Percentiles rank a stretch among this genome's conserved stretches.
Evolutionary conservation across 2,113 vertebrate genomes (phyloP).

Genomic region (Anarhynchus alexandrinus): DNA sequence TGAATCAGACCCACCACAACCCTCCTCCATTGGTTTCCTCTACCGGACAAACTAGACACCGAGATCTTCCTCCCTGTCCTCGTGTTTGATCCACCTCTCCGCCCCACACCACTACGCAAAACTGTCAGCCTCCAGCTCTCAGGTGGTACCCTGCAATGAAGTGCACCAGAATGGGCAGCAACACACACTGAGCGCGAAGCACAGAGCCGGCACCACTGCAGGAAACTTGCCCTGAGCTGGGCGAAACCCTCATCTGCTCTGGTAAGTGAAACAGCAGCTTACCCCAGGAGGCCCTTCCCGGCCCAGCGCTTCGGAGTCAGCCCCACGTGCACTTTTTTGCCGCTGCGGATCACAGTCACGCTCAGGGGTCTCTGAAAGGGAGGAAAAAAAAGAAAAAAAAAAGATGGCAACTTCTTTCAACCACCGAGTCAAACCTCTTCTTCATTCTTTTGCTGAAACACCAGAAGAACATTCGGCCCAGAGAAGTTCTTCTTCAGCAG

Average conservation of each 20-base stretch:
- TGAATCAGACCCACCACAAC: not conserved
- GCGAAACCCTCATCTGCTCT: not conserved
- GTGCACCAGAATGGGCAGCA: not conserved
- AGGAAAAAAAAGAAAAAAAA: not conserved
- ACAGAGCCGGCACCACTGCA: not conserved
- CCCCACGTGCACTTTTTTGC: constrained; percentile 79
- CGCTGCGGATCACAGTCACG: constrained; percentile 81
- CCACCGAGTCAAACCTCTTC: not conserved
- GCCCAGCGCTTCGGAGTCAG: constrained; percentile 90
- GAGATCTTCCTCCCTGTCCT: not conserved
- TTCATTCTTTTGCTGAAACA: not conserved
- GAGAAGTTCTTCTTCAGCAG: not conserved
- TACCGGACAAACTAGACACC: not conserved
- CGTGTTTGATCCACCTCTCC: accelerated
- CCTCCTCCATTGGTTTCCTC: not conserved
- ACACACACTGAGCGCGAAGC: not conserved
- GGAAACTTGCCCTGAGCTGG: not conserved
- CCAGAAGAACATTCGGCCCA: not conserved
- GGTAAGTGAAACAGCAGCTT: not conserved
- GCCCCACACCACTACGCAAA: not conserved
- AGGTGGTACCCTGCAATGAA: not conserved
- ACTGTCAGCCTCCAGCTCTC: not conserved
- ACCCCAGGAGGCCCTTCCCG: constrained; percentile 93
- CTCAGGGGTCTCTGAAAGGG: constrained; percentile 83
- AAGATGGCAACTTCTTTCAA: not conserved